Conservation (phyloP, 2,888 invertebrate species). For the Trissonchulus latispiculum region DNA sequence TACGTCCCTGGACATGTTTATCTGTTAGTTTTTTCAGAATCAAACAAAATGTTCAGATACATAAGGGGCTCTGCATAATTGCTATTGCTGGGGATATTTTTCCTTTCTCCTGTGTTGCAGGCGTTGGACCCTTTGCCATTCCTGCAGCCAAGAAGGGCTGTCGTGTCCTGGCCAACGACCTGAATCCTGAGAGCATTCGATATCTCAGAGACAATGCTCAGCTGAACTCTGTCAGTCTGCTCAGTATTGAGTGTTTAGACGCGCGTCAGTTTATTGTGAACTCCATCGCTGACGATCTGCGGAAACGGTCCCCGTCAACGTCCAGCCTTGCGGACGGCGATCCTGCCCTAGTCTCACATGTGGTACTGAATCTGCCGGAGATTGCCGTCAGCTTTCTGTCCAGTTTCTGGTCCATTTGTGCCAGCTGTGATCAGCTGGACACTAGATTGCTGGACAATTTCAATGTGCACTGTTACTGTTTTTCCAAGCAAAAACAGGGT, state of each 20-base stretch:
- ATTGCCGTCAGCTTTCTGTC: slow-evolving; percentile 78
- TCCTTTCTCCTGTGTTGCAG: slow-evolving; percentile 3
- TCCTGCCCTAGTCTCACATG: slow-evolving; percentile 49
- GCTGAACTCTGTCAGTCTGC: slow-evolving; percentile 62
- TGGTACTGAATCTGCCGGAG: slow-evolving; percentile 92
- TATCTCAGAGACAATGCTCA: slow-evolving; percentile 72
- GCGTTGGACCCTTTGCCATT: slow-evolving; percentile 90
- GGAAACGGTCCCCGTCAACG: slow-evolving; percentile 25
- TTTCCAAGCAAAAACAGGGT: slow-evolving; percentile 58
- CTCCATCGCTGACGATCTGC: slow-evolving; percentile 51
- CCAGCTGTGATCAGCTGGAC: not conserved
- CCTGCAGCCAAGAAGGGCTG: slow-evolving; percentile 64
- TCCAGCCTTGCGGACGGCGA: not conserved
- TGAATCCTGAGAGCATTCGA: slow-evolving; percentile 80
- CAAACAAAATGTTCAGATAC: too few species aligned
- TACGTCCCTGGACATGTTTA: too few species aligned
- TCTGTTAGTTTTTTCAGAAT: too few species aligned
- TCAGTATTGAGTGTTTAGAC: slow-evolving; percentile 63
- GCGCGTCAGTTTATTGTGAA: slow-evolving; percentile 75
- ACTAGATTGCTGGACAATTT: not conserved
- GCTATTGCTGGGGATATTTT: too few species aligned
- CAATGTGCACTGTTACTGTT: slow-evolving; percentile 72
- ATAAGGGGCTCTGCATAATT: too few species aligned
- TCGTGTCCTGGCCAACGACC: slow-evolving; percentile 69
- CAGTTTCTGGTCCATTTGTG: slow-evolving; percentile 60